These are phyloP conservation scores for Habroteleia sp. DNA, from an alignment of 2,888 invertebrate species.

Conservation along the genomic window DNA sequence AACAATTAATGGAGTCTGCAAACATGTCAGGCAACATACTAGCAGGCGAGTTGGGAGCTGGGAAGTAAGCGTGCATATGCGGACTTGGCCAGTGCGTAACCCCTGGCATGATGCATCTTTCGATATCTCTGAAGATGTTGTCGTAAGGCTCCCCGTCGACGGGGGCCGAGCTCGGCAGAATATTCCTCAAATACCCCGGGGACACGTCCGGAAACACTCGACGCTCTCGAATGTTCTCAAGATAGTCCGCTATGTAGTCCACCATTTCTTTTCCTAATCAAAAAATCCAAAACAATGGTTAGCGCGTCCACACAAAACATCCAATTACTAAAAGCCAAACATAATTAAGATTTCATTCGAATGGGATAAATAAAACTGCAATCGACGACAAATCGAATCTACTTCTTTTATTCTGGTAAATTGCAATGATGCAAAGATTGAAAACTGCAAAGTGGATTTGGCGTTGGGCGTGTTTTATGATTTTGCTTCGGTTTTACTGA, in stretches of 20 bases:
- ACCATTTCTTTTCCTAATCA: slow-evolving; percentile 96
- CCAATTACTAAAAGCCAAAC: slow-evolving; percentile 2
- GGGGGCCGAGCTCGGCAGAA: slow-evolving; percentile 94
- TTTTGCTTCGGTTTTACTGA: too few species aligned
- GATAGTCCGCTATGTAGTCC: slow-evolving; percentile 98
- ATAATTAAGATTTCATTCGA: not conserved
- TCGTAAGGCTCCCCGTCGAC: slow-evolving; percentile 93
- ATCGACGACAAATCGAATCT: too few species aligned
- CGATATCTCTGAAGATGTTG: slow-evolving; percentile 95
- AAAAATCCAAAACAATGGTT: slow-evolving; percentile 28
- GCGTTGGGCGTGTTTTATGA: too few species aligned
- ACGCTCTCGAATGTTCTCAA: slow-evolving; percentile 93
- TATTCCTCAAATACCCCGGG: slow-evolving; percentile 94
- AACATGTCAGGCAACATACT: slow-evolving; percentile 98
- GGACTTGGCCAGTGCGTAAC: slow-evolving; percentile 99
- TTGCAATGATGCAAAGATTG: too few species aligned
- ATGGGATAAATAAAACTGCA: too few species aligned
- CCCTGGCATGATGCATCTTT: slow-evolving; percentile 97
- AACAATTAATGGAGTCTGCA: slow-evolving; percentile 94
- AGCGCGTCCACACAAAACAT: not conserved
- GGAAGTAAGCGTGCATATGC: slow-evolving; percentile 99
- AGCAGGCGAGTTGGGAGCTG: slow-evolving; percentile 95
- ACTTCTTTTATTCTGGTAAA: too few species aligned
- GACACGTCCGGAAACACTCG: slow-evolving; percentile 96
- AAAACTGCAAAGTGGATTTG: too few species aligned